Conservation (phyloP, 1,140 invertebrate genomes). For the Arctopsyche grandis region DNA sequence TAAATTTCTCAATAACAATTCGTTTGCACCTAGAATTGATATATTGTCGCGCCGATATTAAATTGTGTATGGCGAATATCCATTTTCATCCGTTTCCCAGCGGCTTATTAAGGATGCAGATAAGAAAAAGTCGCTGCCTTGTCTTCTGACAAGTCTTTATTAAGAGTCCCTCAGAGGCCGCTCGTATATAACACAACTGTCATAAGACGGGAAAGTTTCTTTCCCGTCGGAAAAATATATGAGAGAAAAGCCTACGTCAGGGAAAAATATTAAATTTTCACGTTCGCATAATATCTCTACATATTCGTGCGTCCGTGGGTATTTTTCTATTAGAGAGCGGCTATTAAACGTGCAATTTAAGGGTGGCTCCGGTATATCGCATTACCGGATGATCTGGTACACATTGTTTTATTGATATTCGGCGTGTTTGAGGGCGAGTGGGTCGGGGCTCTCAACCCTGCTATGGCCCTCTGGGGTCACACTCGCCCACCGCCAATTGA, state of each 20-base stretch:
- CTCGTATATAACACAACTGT: constrained; percentile 41
- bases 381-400: constrained; percentile 37
- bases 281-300: background rate
- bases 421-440: constrained; percentile 33
- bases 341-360: constrained; percentile 4
- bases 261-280: constrained; percentile 11
- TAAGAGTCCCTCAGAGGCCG: constrained; percentile 43
- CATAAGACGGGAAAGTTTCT: constrained; percentile 40
- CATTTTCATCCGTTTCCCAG: background rate
- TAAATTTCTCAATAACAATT: too few species aligned
- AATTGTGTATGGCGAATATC: background rate
- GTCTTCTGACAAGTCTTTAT: constrained; percentile 51
- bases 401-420: constrained; percentile 53
- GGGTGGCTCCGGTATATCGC: background rate
- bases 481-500: constrained; percentile 50
- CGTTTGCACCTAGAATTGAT: too few species aligned
- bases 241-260: background rate
- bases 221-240: constrained; percentile 4
- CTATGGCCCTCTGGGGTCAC: constrained; percentile 50
- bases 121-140: constrained; percentile 47
- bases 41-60: too few species aligned
- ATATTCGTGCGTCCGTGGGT: background rate
- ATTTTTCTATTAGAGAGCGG: constrained; percentile 1
- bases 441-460: constrained; percentile 6
- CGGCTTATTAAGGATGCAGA: constrained; percentile 44